Conservation (phyloP, 2,113 vertebrate genomes). For the Equus quagga region DNA sequence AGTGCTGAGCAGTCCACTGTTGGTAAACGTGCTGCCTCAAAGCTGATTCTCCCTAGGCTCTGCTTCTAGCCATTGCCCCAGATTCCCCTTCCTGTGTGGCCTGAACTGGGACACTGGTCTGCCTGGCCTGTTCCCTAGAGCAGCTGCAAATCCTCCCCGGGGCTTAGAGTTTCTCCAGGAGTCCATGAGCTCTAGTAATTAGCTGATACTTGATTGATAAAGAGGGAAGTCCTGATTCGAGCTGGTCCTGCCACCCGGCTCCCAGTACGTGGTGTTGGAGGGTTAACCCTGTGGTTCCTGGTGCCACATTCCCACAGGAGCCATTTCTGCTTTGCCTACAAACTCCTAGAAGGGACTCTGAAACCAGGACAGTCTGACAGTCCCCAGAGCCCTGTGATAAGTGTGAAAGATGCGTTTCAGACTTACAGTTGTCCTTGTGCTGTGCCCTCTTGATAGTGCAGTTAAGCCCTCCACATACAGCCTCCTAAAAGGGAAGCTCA, state of each 20-base stretch:
- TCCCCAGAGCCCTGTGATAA: background rate
- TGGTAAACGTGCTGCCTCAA: slow-evolving; percentile 18
- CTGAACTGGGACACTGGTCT: background rate
- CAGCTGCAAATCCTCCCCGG: background rate
- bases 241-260: background rate
- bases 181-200: background rate
- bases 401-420: background rate
- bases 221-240: background rate
- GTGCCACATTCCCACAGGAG: background rate
- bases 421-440: background rate
- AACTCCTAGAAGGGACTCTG: background rate
- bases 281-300: background rate
- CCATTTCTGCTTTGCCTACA: background rate
- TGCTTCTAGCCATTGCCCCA: background rate
- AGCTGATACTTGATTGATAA: background rate
- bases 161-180: background rate
- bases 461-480: background rate
- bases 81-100: background rate
- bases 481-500: background rate
- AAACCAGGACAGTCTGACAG: background rate
- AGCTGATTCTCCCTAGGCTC: background rate
- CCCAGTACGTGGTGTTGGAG: background rate
- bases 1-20: slow-evolving; percentile 52
- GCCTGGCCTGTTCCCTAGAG: background rate
- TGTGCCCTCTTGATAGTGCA: background rate